A percentile compares a stretch with the other conserved stretches of the same genome.
phyloP scores from a whole-genome alignment of 2,797 vertebrate genomes.

The Pseudomugil tenellus region DNA sequence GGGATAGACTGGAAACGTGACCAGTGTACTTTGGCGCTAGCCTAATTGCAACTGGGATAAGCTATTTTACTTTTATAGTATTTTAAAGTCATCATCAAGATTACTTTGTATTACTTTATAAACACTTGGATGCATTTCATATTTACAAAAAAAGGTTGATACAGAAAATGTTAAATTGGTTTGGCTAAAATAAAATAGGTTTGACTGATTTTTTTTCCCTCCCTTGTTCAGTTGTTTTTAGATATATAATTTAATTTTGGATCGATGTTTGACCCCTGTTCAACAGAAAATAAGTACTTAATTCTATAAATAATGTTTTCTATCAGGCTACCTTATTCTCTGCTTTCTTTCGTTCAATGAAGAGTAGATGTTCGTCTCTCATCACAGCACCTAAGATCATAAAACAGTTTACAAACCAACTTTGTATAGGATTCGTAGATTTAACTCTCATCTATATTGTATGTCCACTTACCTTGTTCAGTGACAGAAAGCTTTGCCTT shows the following conservation, averaged over 20 bases:
- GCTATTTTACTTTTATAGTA: too few species aligned
- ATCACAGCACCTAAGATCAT: constrained; percentile 73
- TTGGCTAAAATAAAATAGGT: too few species aligned
- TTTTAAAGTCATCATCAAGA: too few species aligned
- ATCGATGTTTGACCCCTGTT: neutral
- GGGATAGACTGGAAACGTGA: too few species aligned
- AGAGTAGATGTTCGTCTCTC: constrained; percentile 47
- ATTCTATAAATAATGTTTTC: neutral
- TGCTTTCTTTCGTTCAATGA: neutral
- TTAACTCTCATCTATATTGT: neutral
- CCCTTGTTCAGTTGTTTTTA: neutral
- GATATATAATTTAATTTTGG: neutral
- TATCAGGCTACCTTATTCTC: neutral
- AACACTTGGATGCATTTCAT: neutral
- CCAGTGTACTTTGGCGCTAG: too few species aligned
- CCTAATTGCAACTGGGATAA: too few species aligned
- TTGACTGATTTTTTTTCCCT: too few species aligned
- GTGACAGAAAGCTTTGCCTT: constrained; percentile 29
- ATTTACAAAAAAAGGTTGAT: too few species aligned
- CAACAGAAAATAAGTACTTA: too few species aligned
- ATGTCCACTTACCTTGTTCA: constrained; percentile 65
- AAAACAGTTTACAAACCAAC: neutral
- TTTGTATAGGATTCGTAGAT: neutral
- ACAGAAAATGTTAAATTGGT: too few species aligned
- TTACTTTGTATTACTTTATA: neutral